Evolutionary conservation across 1,140 invertebrate genomes (phyloP), one percentile per base, ranked within the genome.

Genomic region (Pogonus chalceus): DNA sequence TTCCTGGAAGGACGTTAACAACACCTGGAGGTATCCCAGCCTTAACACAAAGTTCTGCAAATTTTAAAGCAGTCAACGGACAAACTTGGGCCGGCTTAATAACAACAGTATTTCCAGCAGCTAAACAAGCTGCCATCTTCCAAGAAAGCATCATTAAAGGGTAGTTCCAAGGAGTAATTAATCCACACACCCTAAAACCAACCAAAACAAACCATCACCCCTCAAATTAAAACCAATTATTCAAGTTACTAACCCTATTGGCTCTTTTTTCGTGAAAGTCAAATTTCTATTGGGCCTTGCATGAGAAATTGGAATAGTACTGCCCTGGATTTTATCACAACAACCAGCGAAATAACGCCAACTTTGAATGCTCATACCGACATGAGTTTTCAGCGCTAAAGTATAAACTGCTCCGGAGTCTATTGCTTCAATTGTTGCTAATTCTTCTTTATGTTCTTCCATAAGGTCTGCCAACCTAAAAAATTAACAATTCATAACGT

Each of bases 111-210:
- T 97, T 98, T 10, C 95, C 94, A 18, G 90, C 90, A 0, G 92
- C 89, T 18, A 99, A 74, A 57, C 95, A 96, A 0, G 96, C 94
- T 0, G 92, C 95, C 78, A 98, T 86, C 67, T 99, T 98, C 94
- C 94, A 98, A 0, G 93, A 91, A n/a, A 95, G 75, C 94, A 99
- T 98, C 79, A 97, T 85, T 7, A 98, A 67, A 0, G 95, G 94
- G 67, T 97, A 99, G 68, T 98, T 98, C 96, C 95, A 98, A 0
- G 95, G 95, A 2, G 95, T 97, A 20, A 98, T 87, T 35, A 97
- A 77, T 0, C 88, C 96, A 70, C 91, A 95, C 10, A 99, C 94
- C 0, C 85, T 82, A 47, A 26, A 64, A 60, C 10, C 20, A 14
- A 14, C 20, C 4, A 10, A 9, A 37, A 35, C 37, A n/a, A 37